phyloP scores from a whole-genome alignment of 2,888 invertebrate genomes.

The Tubulanus polymorphus region DNA sequence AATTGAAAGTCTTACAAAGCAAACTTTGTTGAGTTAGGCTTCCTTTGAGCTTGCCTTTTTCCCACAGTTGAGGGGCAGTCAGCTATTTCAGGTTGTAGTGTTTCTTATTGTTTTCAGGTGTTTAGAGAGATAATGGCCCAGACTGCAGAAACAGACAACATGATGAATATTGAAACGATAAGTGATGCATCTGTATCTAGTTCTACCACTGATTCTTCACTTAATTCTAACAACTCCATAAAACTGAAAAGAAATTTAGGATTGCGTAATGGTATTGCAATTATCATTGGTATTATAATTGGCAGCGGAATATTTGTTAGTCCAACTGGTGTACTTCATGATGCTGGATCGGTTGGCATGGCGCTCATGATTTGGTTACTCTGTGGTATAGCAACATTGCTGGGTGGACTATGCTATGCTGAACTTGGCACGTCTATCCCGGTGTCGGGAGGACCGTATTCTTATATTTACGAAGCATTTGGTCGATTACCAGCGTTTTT shows the following conservation, averaged over 20 bases:
- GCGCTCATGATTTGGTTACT: constrained; percentile 84
- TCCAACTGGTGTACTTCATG: constrained; percentile 79
- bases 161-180: too few relatives aligned
- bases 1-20: too few relatives aligned
- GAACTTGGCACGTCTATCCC: constrained; percentile 86
- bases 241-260: constrained; percentile 37
- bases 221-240: too few relatives aligned
- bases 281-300: constrained; percentile 71
- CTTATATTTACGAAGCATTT: constrained; percentile 56
- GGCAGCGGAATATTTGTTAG: constrained; percentile 95
- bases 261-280: constrained; percentile 36
- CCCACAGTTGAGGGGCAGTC: too few relatives aligned
- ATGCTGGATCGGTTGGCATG: constrained; percentile 69
- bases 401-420: constrained; percentile 85
- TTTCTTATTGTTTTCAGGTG: too few relatives aligned
- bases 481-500: constrained; percentile 47
- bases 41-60: too few relatives aligned
- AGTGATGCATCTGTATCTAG: too few relatives aligned
- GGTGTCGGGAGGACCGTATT: constrained; percentile 54
- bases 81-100: too few relatives aligned
- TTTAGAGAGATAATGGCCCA: too few relatives aligned
- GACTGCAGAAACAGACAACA: too few relatives aligned
- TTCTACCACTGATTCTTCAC: too few relatives aligned
- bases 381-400: constrained; percentile 70
- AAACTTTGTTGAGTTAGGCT: too few relatives aligned